Evolutionary conservation across 2,113 vertebrate species (phyloP), one percentile per base, ranked within the genome.

Genomic region (Leuciscus idus): DNA sequence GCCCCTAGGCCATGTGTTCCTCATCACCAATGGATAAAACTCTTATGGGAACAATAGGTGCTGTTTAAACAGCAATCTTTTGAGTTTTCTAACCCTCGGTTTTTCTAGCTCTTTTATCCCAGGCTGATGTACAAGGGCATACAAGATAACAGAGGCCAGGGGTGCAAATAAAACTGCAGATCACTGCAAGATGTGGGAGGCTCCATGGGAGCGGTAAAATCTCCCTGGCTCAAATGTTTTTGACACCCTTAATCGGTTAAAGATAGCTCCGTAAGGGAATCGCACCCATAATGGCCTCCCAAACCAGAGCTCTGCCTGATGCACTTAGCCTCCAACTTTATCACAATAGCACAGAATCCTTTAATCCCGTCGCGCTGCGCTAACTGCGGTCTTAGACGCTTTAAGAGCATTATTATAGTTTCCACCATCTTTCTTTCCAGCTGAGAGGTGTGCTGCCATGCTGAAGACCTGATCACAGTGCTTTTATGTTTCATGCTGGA

Each of bases 181-280:
- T 92, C 77, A 61, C 85, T 94, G 88, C 92, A 94, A 93, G 92
- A 93, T 94, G 92, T 90, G 88, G 78, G 48, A 30, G 70, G 48
- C 81, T 76, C 85, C 48, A 80, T 64, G 66, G 81, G 36, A 84
- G 76, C 91, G 83, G 70, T 87, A 87, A 90, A 90, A 88, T 89
- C 90, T 85, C 30, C 30, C 77, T 87, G 82, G 73, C 64, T 89
- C 59, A 90, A 89, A 90, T 57, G 36, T 84, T 90, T 57, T 83
- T 88, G 90, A 93, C 90, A 90, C 87, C 62, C 26, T 55, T 92
- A 91, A 93, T 91, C 89, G 82, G 64, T 81, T 86, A 68, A 84
- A 89, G 83, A 92, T 87, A 85, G 30, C 86, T 82, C 19, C 84
- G 80, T 85, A 39, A 89, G 91, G 68, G 61, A 85, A 89, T 55